Conservation (phyloP, 2,113 vertebrate genomes). For the Nothoprocta perdicaria region DNA sequence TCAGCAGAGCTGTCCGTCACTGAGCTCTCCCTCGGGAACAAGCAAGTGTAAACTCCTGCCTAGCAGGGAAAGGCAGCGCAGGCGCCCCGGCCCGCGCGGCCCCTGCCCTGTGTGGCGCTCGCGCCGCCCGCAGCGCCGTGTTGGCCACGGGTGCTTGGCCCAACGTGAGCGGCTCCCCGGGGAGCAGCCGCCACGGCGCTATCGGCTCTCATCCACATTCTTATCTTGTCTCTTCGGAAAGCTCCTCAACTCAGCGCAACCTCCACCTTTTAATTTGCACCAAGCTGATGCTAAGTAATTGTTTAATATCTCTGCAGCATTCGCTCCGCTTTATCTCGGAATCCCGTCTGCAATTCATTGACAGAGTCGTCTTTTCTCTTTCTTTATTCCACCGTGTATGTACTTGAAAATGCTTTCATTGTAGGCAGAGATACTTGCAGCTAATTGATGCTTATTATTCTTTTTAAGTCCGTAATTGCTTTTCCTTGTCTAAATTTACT, state of each 20-base stretch:
- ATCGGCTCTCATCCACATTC: background rate
- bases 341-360: constrained; percentile 66
- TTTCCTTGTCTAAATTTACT: constrained; percentile 71
- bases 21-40: constrained; percentile 36
- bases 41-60: background rate
- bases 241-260: constrained; percentile 4
- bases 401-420: constrained; percentile 71
- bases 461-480: constrained; percentile 74
- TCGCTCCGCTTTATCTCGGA: constrained; percentile 65
- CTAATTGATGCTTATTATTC: constrained; percentile 77
- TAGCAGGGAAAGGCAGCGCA: background rate
- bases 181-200: background rate
- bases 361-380: background rate
- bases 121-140: accelerated
- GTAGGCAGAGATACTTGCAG: constrained; percentile 65
- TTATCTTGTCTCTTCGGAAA: constrained; percentile 20
- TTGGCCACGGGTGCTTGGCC: background rate
- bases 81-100: background rate
- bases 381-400: constrained; percentile 45
- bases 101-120: background rate
- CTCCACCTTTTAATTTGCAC: constrained; percentile 57
- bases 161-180: background rate
- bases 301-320: constrained; percentile 57
- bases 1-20: constrained; percentile 46
- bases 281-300: constrained; percentile 53